A percentile compares a stretch with the other conserved stretches of the same genome.
phyloP scores from a whole-genome alignment of 2,113 vertebrate species.

The Tinamus guttatus region DNA sequence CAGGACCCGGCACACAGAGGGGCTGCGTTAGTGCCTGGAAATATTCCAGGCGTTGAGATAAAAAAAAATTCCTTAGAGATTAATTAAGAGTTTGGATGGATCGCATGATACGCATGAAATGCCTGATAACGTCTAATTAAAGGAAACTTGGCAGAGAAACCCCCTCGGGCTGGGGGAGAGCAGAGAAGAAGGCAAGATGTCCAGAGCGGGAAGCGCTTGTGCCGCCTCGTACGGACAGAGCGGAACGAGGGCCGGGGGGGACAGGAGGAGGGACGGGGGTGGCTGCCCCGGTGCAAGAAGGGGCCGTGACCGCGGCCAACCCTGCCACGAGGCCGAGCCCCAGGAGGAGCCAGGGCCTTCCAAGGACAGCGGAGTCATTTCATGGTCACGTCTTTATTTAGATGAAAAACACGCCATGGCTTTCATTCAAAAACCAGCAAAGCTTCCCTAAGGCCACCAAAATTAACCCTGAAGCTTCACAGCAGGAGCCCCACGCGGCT shows the following conservation, averaged over 20 bases:
- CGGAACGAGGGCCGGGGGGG: neutral
- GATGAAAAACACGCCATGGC: neutral
- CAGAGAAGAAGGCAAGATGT: neutral
- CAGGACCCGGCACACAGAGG: neutral
- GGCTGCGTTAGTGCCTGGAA: conserved; percentile 9
- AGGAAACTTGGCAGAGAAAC: neutral
- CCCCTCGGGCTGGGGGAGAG: neutral
- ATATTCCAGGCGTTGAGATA: conserved; percentile 24
- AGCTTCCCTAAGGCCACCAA: neutral
- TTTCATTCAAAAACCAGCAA: neutral
- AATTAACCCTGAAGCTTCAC: neutral
- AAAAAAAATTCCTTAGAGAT: conserved; percentile 25
- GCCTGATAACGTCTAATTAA: neutral
- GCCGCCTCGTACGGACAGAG: neutral
- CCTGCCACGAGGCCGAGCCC: neutral
- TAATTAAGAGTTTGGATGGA: neutral
- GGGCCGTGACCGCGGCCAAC: neutral
- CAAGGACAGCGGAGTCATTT: neutral
- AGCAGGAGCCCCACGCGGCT: neutral
- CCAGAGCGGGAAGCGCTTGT: neutral
- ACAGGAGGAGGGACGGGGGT: neutral
- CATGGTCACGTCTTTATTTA: neutral
- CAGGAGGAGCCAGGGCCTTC: neutral
- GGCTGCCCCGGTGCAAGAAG: neutral
- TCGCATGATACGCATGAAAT: neutral